Evolutionary conservation across 2,888 invertebrate species (phyloP).

Genomic region (Esperia sulphurella): DNA sequence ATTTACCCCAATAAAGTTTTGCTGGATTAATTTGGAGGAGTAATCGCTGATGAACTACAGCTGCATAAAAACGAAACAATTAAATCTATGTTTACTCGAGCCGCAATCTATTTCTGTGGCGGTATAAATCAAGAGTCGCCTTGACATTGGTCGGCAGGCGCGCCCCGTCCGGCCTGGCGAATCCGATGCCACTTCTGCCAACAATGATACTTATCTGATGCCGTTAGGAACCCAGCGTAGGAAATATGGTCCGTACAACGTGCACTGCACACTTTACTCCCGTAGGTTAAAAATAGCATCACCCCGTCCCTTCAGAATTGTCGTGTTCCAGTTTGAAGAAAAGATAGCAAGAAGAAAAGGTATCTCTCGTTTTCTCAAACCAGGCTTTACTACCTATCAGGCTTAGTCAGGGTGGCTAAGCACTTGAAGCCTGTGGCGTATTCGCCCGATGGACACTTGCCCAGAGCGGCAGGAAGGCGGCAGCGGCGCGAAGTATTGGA

Average conservation of each 20-base stretch:
- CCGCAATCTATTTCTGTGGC: conserved; percentile 41
- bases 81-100: conserved; percentile 36
- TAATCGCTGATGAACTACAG: not conserved
- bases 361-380: too few species aligned
- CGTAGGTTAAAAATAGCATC: not conserved
- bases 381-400: too few species aligned
- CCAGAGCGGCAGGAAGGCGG: too few species aligned
- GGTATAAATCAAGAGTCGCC: conserved; percentile 44
- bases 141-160: conserved; percentile 47
- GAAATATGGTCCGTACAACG: not conserved
- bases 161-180: not conserved
- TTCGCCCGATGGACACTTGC: too few species aligned
- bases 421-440: too few species aligned
- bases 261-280: not conserved
- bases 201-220: not conserved
- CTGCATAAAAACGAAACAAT: not conserved
- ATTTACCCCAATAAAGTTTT: too few species aligned
- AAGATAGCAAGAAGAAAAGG: too few species aligned
- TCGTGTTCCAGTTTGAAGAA: too few species aligned
- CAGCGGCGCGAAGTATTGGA: too few species aligned
- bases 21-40: too few species aligned
- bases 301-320: too few species aligned
- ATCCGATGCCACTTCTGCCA: not conserved
- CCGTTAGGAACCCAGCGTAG: not conserved
- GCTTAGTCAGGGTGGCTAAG: too few species aligned